Evolutionary conservation across 1,140 invertebrate species (phyloP).

Genomic region (Drosophila ananassae): DNA sequence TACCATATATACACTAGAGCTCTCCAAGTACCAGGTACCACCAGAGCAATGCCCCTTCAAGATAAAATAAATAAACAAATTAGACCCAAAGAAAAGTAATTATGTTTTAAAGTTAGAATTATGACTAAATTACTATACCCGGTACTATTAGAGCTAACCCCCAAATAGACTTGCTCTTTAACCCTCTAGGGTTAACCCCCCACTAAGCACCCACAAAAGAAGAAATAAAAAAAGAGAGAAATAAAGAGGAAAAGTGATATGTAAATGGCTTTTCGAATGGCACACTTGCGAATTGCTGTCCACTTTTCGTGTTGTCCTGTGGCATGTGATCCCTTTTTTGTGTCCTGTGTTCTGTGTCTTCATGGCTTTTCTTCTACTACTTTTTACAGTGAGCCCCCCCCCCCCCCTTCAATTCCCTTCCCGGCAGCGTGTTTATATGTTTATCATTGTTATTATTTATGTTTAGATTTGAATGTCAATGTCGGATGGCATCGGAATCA

Average conservation of each 20-base stretch:
- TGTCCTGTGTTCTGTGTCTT: conserved; percentile 12
- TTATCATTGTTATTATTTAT: conserved; percentile 83
- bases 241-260: conserved; percentile 1
- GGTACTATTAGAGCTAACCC: neutral
- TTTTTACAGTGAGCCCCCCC: neutral
- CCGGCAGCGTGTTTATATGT: conserved; percentile 72
- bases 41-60: conserved; percentile 11
- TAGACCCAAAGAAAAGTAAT: neutral
- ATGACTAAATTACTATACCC: neutral
- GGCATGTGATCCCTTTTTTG: conserved; percentile 30
- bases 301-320: conserved; percentile 66
- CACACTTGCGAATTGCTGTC: conserved; percentile 69
- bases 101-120: neutral
- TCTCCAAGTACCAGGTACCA: neutral
- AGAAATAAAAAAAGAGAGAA: neutral
- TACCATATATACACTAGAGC: neutral
- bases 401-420: too few species aligned
- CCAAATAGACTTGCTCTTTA: neutral
- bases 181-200: neutral
- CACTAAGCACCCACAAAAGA: neutral
- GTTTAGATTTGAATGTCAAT: conserved; percentile 82
- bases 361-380: conserved; percentile 14
- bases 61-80: conserved; percentile 20
- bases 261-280: conserved; percentile 34
- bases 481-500: conserved; percentile 50